Conservation (phyloP, 2,888 invertebrate genomes). For the Micropterix aruncella region DNA sequence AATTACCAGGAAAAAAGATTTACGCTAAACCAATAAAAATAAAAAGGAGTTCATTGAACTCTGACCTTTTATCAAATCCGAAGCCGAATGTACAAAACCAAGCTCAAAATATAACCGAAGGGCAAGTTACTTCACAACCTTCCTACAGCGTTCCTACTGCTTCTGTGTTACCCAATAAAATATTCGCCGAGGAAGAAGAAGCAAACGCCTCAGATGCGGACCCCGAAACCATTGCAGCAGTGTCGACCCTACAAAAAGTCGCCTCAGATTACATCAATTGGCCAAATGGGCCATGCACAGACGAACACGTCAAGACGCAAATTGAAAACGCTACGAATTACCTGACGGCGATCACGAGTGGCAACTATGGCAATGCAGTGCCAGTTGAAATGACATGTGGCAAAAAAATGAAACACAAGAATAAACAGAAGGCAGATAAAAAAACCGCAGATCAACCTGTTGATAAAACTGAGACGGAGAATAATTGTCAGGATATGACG, state of each 20-base stretch:
- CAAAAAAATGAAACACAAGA: too few species aligned
- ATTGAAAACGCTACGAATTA: neutral
- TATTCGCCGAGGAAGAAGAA: conserved; percentile 34
- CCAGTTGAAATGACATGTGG: too few species aligned
- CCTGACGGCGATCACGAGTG: neutral
- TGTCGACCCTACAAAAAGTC: conserved; percentile 8
- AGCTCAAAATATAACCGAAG: conserved; percentile 1
- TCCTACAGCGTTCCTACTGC: neutral
- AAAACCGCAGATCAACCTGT: too few species aligned
- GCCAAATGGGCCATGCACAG: neutral
- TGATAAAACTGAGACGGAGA: too few species aligned
- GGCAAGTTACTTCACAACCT: neutral
- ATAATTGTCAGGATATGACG: too few species aligned
- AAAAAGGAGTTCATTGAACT: too few species aligned
- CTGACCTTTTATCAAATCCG: neutral
- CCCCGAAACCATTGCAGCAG: conserved; percentile 16
- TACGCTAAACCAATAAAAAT: too few species aligned
- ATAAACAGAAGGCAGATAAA: too few species aligned
- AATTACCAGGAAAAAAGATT: too few species aligned
- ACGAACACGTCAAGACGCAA: conserved; percentile 1
- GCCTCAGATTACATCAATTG: conserved; percentile 1
- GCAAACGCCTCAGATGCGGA: conserved; percentile 7
- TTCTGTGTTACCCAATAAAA: conserved; percentile 26
- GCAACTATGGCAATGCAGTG: neutral
- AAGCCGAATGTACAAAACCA: too few species aligned